Evolutionary conservation across 2,797 vertebrate species (phyloP).

Genomic region (Chelidonichthys spinosus): DNA sequence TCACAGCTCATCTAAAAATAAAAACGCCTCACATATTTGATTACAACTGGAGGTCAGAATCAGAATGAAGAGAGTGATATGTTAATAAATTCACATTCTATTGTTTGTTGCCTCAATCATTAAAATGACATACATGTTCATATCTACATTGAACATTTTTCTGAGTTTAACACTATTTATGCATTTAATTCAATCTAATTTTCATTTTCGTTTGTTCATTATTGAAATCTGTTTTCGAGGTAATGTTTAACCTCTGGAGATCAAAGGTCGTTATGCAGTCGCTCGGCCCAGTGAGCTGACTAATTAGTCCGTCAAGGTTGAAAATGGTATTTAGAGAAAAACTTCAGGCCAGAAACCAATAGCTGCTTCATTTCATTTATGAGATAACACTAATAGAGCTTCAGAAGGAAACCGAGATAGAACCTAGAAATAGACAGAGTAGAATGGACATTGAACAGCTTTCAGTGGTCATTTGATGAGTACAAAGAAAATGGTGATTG

Average conservation of each 20-base stretch:
- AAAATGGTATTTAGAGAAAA: constrained; percentile 56
- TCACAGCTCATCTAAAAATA: constrained; percentile 71
- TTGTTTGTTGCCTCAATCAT: neutral
- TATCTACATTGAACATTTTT: neutral
- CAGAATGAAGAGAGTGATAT: too few species aligned
- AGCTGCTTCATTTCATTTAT: constrained; percentile 4
- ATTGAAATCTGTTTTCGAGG: neutral
- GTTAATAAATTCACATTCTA: too few species aligned
- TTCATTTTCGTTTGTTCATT: too few species aligned
- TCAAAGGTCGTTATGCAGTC: constrained; percentile 27
- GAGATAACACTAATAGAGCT: neutral
- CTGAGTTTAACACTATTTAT: neutral
- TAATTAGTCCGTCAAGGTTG: constrained; percentile 47
- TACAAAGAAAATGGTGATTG: too few species aligned
- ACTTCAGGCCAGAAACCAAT: constrained; percentile 32
- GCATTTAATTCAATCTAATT: neutral
- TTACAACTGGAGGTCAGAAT: constrained; percentile 49
- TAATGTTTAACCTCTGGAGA: neutral
- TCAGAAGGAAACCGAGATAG: neutral
- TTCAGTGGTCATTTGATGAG: too few species aligned
- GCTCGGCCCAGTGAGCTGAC: neutral
- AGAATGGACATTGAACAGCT: neutral
- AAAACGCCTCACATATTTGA: constrained; percentile 59
- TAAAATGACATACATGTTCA: too few species aligned
- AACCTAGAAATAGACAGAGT: neutral